phyloP scores from a whole-genome alignment of 2,113 vertebrate species.

The Aldabrachelys gigantea region DNA sequence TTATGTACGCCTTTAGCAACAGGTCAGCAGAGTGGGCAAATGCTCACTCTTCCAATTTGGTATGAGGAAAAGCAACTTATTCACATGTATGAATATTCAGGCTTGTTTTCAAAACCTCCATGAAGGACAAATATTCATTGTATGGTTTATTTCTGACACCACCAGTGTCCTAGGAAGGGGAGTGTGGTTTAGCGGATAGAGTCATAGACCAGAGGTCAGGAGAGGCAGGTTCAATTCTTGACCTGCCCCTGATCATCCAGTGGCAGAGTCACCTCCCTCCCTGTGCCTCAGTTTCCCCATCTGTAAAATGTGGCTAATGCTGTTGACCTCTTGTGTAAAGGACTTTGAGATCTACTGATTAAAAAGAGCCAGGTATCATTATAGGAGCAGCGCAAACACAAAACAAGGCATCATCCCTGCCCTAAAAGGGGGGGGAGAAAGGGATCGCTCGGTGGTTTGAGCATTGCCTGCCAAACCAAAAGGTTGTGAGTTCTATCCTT shows the following conservation, averaged over 20 bases:
- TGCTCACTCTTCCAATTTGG: not conserved
- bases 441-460: too few relatives aligned
- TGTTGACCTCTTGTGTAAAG: not conserved
- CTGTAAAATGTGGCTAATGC: not conserved
- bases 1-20: not conserved
- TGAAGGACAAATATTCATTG: not conserved
- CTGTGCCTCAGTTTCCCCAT: not conserved
- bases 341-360: not conserved
- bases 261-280: not conserved
- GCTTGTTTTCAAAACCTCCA: not conserved
- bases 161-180: not conserved
- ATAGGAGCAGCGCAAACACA: not conserved
- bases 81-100: not conserved
- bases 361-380: not conserved
- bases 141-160: not conserved
- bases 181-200: not conserved
- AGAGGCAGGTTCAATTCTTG: not conserved
- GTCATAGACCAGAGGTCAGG: not conserved
- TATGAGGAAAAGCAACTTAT: not conserved
- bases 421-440: too few relatives aligned
- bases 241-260: not conserved
- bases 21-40: not conserved
- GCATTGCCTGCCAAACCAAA: too few relatives aligned
- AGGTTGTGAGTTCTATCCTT: too few relatives aligned
- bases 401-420: rapidly evolving